Base-by-base conservation (phyloP, 2,888 invertebrate species). In the Meghimatium bilineatum region DNA sequence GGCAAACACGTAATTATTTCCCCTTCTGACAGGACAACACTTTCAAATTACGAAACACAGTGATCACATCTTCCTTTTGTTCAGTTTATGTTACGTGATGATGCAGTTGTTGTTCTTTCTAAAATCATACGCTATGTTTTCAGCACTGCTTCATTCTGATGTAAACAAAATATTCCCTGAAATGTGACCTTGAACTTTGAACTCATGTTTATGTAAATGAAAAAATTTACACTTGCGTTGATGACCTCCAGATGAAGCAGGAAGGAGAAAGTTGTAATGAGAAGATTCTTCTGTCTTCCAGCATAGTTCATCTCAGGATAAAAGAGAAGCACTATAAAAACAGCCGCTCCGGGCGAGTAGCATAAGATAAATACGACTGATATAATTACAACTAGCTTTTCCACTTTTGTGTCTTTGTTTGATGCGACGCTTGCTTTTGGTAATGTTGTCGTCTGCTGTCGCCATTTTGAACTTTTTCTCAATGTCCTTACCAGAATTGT, bases 201-300 rank as follows among this genome's bases (percentile, higher is more conserved):
- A 75, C 72, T 72, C 72, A 72, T 44, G 20, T 8, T 72, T 26
- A 72, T 1, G 29, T 72, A 72, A 72, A 72, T 26, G 20, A 75
- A 52, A 32, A 75, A 75, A 12, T 75, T 75, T 2, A 34, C 56
- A 29, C 32, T 34, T 0, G 56, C 75, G 32, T 72, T 72, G 26
- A 72, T 72, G n/a, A 3, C 8, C n/a, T 72, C 72, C 36, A 72
- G 38, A 26, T 72, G 75, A 23, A 75, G 34, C 1, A 75, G 12
- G 34, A 75, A 0, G 0, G 75, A 75, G 26, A 56, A 75, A 8
- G 23, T 3, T 23, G 75, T 52, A 0, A 32, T 23, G 20, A 75
- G 6, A 32, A 52, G 17, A 20, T 75, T 75, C n/a, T 32, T 75
- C 32, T 75, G 56, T 5, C 10, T 49, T 38, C 44, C n/a, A n/a